These are phyloP conservation scores for Cacatua alba DNA, from an alignment of 2,113 vertebrate genomes.

Conservation along the genomic window DNA sequence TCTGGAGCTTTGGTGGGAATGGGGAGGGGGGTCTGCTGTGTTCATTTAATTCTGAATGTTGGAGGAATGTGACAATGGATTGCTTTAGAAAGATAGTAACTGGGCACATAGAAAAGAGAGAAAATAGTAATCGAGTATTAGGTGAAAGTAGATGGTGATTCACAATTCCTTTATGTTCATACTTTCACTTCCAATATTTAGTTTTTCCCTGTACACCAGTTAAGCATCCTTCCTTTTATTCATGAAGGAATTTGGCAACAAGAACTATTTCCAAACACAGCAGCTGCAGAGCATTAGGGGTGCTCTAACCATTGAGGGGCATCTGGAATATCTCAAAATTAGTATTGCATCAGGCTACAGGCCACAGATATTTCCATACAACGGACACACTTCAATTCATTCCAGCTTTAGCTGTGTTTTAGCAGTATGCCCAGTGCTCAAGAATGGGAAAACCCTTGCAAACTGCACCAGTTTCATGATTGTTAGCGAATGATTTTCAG, in stretches of 20 bases:
- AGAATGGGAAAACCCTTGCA: background rate
- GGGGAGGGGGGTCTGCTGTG: accelerated
- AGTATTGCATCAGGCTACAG: slow-evolving; percentile 18
- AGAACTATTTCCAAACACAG: slow-evolving; percentile 2
- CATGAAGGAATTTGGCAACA: background rate
- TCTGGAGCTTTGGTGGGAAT: background rate
- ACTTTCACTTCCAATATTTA: background rate
- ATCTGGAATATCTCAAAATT: slow-evolving; percentile 55
- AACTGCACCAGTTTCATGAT: background rate
- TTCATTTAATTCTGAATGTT: background rate
- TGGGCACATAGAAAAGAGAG: background rate
- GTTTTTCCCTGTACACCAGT: background rate
- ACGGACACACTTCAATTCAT: slow-evolving; percentile 35
- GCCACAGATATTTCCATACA: slow-evolving; percentile 59
- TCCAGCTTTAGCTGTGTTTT: slow-evolving; percentile 3
- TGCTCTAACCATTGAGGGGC: slow-evolving; percentile 37
- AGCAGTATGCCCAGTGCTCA: background rate
- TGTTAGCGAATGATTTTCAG: background rate
- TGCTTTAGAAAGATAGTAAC: background rate
- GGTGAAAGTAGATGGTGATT: background rate
- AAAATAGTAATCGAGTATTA: background rate
- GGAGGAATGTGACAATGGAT: background rate
- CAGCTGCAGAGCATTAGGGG: slow-evolving; percentile 49
- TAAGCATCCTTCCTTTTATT: slow-evolving; percentile 20
- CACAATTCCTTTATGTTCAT: background rate